Conservation (phyloP, 2,888 invertebrate genomes). For the Cerastoderma edule region DNA sequence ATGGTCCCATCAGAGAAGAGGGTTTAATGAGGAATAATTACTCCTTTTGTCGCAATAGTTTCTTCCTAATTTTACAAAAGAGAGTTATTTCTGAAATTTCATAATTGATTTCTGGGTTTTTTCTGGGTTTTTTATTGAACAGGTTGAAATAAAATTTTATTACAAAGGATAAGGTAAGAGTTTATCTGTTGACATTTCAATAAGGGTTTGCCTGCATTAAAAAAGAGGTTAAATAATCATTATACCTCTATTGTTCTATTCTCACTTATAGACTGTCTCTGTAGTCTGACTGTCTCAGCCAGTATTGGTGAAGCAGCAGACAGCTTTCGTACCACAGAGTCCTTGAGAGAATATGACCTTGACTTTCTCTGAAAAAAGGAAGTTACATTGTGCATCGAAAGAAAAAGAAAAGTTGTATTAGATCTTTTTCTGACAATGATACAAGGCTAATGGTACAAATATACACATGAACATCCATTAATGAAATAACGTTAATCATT, state of each 20-base stretch:
- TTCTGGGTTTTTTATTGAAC: background rate
- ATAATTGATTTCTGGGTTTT: too few species aligned
- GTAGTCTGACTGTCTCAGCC: constrained; percentile 39
- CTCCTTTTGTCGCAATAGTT: too few species aligned
- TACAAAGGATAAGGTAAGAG: background rate
- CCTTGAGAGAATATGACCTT: constrained; percentile 38
- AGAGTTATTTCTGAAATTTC: too few species aligned
- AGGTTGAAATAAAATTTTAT: background rate
- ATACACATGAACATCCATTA: background rate
- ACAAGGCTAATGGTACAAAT: too few species aligned
- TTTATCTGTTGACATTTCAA: background rate
- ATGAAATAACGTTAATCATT: too few species aligned
- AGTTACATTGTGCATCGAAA: too few species aligned
- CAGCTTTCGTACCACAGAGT: constrained; percentile 30
- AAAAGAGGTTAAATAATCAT: background rate
- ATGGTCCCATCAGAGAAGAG: too few species aligned
- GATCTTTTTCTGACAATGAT: too few species aligned
- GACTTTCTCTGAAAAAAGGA: constrained; percentile 10
- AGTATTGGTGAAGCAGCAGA: constrained; percentile 46
- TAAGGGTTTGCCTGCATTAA: background rate
- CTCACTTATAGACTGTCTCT: constrained; percentile 46
- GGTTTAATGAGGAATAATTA: too few species aligned
- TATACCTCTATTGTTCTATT: background rate
- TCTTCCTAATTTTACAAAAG: too few species aligned
- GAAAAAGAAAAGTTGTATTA: background rate